phyloP scores from a whole-genome alignment of 2,113 vertebrate species.

The Chionodraco myersi region DNA sequence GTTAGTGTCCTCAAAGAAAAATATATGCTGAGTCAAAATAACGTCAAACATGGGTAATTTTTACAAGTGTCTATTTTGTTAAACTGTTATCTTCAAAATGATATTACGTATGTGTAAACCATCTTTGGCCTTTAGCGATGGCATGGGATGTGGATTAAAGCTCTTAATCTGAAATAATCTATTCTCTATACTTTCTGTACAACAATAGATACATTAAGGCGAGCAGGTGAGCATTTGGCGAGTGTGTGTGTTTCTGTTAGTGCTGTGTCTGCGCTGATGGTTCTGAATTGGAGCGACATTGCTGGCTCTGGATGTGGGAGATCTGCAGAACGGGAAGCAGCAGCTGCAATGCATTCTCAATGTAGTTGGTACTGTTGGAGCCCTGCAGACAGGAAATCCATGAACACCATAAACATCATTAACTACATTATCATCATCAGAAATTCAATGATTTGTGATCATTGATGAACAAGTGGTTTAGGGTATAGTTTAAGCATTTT shows the following conservation, averaged over 20 bases:
- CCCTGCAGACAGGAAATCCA: conserved; percentile 82
- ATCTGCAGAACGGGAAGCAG: conserved; percentile 93
- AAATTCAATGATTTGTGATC: not conserved
- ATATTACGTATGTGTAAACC: conserved; percentile 32
- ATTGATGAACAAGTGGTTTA: not conserved
- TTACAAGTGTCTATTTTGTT: conserved; percentile 2
- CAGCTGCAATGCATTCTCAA: conserved; percentile 95
- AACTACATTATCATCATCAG: not conserved
- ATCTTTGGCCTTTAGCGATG: conserved; percentile 17
- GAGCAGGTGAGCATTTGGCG: conserved; percentile 35
- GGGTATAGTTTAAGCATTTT: not conserved
- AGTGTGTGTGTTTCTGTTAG: conserved; percentile 56
- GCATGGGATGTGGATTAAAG: conserved; percentile 40
- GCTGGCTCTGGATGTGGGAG: conserved; percentile 88
- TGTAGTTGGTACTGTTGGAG: conserved; percentile 91
- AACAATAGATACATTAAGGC: conserved; percentile 65
- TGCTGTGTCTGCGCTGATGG: conserved; percentile 49
- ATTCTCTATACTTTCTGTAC: conserved; percentile 58
- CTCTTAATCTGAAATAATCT: conserved; percentile 41
- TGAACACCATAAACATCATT: conserved; percentile 3
- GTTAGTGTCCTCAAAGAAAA: conserved; percentile 49
- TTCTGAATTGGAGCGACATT: conserved; percentile 67
- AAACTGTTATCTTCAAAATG: conserved; percentile 19
- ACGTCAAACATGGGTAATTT: conserved; percentile 14
- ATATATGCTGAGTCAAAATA: conserved; percentile 14